These are phyloP conservation scores for Hydrozoanthus gracilis DNA, from an alignment of 92 coral and sea anemone genomes.

Conservation along the genomic window DNA sequence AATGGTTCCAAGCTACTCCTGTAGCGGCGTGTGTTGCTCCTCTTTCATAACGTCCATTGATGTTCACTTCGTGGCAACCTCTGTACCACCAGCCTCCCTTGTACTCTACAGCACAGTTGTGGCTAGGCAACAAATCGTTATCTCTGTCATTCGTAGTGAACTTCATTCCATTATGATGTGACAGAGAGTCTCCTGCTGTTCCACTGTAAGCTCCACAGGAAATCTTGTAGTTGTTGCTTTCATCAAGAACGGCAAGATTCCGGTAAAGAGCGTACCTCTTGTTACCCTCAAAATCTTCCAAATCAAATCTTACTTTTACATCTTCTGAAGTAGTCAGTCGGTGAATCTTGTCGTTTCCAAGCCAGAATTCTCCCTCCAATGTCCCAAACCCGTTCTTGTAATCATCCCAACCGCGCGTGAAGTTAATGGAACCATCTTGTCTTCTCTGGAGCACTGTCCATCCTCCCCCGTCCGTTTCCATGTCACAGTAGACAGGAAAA, in stretches of 20 bases:
- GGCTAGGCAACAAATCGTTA: not conserved
- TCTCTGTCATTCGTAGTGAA: conserved; percentile 36
- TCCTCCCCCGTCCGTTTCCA: conserved; percentile 4
- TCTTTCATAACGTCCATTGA: conserved; percentile 21
- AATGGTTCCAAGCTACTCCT: conserved; percentile 14
- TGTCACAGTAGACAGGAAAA: not conserved
- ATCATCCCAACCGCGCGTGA: conserved; percentile 5
- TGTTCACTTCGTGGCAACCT: not conserved
- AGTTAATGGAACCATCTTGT: conserved; percentile 17
- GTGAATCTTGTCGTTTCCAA: conserved; percentile 29
- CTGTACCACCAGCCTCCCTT: conserved; percentile 26
- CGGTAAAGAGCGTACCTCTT: not conserved
- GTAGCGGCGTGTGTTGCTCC: conserved; percentile 19
- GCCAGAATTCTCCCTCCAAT: conserved; percentile 14
- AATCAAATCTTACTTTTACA: not conserved
- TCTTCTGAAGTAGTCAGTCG: conserved; percentile 12
- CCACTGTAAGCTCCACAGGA: not conserved
- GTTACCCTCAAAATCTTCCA: conserved; percentile 5
- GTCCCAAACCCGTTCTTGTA: conserved; percentile 17
- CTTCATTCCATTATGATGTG: not conserved
- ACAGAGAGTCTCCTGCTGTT: conserved; percentile 13
- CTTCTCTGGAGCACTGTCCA: conserved; percentile 13
- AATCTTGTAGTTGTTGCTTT: not conserved
- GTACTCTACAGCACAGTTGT: conserved; percentile 4
- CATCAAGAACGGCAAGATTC: not conserved